Evolutionary conservation across 2,888 invertebrate genomes (phyloP), one percentile per base, ranked within the genome.

Genomic region (Epirrhoe tristata): DNA sequence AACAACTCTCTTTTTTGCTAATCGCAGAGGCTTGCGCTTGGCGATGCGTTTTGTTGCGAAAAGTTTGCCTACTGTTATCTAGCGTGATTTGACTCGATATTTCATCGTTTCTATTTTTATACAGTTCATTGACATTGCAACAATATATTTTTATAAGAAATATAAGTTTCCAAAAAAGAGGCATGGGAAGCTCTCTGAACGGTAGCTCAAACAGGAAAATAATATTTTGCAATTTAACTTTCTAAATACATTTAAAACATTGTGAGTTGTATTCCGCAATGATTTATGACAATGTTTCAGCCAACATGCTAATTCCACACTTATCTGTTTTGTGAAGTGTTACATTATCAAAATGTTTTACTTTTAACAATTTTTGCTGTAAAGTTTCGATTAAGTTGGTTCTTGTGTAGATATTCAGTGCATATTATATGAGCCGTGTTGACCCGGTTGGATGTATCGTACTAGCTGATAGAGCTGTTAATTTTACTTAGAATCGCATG

Each of bases 311-410:
- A 56, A 14, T 69, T 70, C 66, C 61, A 60, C 24, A 24, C 24
- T 24, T 68, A 74, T 77, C 72, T 72, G 66, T 32, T 52, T 58
- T 63, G 66, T 66, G 69, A 66, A 70, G 66, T 58, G 46, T 64
- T 54, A 46, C 54, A 56, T 64, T 61, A 64, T 64, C 60, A 64
- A 43, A 54, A 66, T 48, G 51, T 62, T 65, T 58, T 55, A 39
- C 52, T 43, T 16, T 3, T n/a, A 50, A 59, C 31, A 56, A 43
- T 58, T 55, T 67, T 53, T 48, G 14, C 39, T 36, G 55, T 58
- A 34, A 62, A 24, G n/a, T 56, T 53, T 46, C 39, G 31, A 16
- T n/a, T 51, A 48, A 14, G 56, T 52, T 24, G 24, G 24, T 24
- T 24, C 24, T 24, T 24, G 24, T 3, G 24, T 24, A 24, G 24